Evolutionary conservation across 2,888 invertebrate genomes (phyloP).

Genomic region (Drosophila quinaria): DNA sequence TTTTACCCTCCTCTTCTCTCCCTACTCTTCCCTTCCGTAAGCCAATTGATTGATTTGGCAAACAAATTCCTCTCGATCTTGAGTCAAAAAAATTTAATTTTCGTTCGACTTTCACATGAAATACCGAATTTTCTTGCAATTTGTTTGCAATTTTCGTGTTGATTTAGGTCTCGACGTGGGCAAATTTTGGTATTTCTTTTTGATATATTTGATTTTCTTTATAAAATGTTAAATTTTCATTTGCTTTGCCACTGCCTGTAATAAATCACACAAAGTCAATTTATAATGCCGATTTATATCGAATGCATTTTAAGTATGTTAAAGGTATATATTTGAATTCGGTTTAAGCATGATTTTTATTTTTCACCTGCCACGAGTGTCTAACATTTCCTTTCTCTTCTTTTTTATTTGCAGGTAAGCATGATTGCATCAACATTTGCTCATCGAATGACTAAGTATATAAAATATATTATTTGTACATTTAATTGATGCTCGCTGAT

Average conservation of each 20-base stretch:
- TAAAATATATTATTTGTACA: conserved; percentile 29
- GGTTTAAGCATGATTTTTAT: conserved; percentile 6
- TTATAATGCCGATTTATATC: conserved; percentile 12
- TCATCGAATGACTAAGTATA: conserved; percentile 56
- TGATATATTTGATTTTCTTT: conserved; percentile 20
- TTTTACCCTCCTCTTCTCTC: conserved; percentile 1
- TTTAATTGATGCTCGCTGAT: conserved; percentile 39
- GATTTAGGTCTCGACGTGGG: conserved; percentile 59
- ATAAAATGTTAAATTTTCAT: conserved; percentile 14
- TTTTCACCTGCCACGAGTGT: conserved; percentile 14
- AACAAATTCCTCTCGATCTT: conserved; percentile 59
- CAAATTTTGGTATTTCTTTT: conserved; percentile 16
- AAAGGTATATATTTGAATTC: conserved; percentile 6
- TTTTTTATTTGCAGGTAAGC: conserved; percentile 55
- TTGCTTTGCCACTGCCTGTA: not conserved
- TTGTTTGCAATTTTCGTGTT: conserved; percentile 74
- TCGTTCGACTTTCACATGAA: conserved; percentile 49
- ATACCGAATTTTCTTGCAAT: conserved; percentile 55
- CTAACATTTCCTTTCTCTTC: conserved; percentile 29
- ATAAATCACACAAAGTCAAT: conserved; percentile 30
- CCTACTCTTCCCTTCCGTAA: not conserved
- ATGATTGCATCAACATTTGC: conserved; percentile 49
- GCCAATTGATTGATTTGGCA: conserved; percentile 69
- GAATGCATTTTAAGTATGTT: conserved; percentile 9
- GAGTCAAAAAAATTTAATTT: conserved; percentile 19